Base-by-base conservation (phyloP, 2,797 vertebrate species). In the Phoebastria nigripes region DNA sequence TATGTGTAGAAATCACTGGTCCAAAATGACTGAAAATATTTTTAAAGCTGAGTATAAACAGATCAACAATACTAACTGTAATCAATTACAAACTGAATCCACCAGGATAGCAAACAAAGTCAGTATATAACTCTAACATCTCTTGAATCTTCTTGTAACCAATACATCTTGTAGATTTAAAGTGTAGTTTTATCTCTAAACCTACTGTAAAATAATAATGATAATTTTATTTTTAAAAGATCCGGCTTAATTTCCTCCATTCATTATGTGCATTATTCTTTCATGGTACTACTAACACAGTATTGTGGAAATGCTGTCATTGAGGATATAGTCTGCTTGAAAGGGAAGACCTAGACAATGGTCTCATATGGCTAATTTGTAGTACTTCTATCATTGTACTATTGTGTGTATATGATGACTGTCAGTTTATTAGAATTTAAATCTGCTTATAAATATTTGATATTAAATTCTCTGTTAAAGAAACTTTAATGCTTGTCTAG, bases 401-500 rank as follows among this genome's bases (percentile, higher is more conserved):
- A 90, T 96, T 97, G 83, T 80, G 67, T 51, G 49, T 42, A 22
- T 61, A 33, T 69, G 72, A 91, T 89, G 91, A 90, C 56, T 94
- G 84, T 92, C 88, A 87, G 79, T 93, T 97, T 95, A 96, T 97
- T 97, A 96, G 96, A 96, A 95, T 94, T 94, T 96, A 95, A 96
- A 96, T 97, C 90, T 3, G 2, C 91, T 97, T 95, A 96, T 96
- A 96, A 97, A 94, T 97, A 96, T 94, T 97, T 96, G 37, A 92
- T 96, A 90, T 39, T 58, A 89, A 92, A 93, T 91, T 85, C 79
- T 77, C 94, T 97, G 92, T 97, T 94, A 92, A 95, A 93, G 93
- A 93, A 96, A 78, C 37, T 73, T 95, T 90, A 97, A 95, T 86
- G 80, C 91, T 93, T 95, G 82, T 96, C 96, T 87, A 72, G 49